A percentile compares a stretch with the other conserved stretches of the same genome.
These are phyloP conservation scores for Drosophila borealis DNA, from an alignment of 2,888 invertebrate species.

Conservation along the genomic window DNA sequence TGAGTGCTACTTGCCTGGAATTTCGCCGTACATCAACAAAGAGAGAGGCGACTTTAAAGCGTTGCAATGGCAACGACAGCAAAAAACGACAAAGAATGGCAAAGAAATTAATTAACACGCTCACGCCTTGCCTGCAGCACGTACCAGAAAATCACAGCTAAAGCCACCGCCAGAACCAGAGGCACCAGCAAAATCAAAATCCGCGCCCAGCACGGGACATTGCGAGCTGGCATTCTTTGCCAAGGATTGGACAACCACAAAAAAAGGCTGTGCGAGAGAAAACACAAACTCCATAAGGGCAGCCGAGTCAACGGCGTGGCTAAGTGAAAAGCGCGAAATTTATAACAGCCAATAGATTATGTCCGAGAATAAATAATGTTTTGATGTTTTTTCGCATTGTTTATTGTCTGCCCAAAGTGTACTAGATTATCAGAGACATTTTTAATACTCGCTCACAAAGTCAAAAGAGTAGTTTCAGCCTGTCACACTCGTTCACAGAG, in stretches of 20 bases:
- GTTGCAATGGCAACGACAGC: conserved; percentile 26
- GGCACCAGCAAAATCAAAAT: conserved; percentile 18
- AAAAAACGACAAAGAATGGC: conserved; percentile 14
- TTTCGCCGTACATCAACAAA: conserved; percentile 14
- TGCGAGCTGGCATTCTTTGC: conserved; percentile 22
- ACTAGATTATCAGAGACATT: conserved; percentile 31
- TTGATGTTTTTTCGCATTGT: conserved; percentile 52
- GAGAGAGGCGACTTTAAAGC: conserved; percentile 1
- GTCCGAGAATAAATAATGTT: conserved; percentile 50
- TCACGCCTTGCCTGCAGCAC: conserved; percentile 49
- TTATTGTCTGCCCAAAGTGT: conserved; percentile 41
- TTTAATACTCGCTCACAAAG: background rate
- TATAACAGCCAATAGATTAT: conserved; percentile 68
- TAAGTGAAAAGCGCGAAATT: conserved; percentile 63
- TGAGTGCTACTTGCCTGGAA: conserved; percentile 17
- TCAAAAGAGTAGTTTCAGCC: too few relatives aligned
- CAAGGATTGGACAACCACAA: background rate
- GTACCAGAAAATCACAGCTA: conserved; percentile 44
- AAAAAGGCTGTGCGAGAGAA: background rate
- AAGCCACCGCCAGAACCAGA: conserved; percentile 18
- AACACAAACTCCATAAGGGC: background rate
- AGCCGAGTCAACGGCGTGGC: conserved; percentile 27
- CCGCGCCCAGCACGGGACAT: conserved; percentile 40
- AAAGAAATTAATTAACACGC: conserved; percentile 65
- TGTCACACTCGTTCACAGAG: too few relatives aligned